These are phyloP conservation scores for Trogon surrucura DNA, from an alignment of 2,113 vertebrate species.

Conservation along the genomic window DNA sequence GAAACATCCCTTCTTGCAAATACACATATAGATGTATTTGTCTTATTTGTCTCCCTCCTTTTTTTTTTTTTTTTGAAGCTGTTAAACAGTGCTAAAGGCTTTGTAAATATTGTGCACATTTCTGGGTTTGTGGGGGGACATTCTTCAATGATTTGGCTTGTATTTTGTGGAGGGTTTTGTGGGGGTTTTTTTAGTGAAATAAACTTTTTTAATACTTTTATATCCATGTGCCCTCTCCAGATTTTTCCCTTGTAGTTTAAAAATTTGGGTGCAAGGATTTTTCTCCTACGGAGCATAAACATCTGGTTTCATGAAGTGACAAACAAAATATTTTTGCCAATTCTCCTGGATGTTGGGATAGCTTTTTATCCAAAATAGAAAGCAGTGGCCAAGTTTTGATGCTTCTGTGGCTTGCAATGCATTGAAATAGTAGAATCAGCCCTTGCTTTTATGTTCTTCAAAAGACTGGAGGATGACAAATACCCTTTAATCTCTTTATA, in stretches of 20 bases:
- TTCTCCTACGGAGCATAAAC: neutral
- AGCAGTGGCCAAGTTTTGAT: neutral
- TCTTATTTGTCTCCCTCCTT: no score
- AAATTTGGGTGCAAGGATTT: neutral
- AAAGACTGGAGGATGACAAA: neutral
- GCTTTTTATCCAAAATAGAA: neutral
- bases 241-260: neutral
- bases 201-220: neutral
- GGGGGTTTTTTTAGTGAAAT: neutral
- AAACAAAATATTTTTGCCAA: neutral
- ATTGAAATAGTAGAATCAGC: neutral
- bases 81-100: neutral
- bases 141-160: neutral
- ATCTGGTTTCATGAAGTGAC: neutral
- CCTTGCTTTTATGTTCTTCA: constrained; percentile 6
- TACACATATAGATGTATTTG: neutral
- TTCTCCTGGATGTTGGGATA: neutral
- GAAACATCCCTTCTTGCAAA: neutral
- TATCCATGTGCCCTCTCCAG: neutral
- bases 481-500: neutral
- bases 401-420: neutral
- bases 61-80: neutral
- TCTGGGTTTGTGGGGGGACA: neutral
- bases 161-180: neutral
- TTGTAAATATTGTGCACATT: neutral